Evolutionary conservation across 2,797 vertebrate species (phyloP).

Genomic region (Schizothorax lantsangensis): DNA sequence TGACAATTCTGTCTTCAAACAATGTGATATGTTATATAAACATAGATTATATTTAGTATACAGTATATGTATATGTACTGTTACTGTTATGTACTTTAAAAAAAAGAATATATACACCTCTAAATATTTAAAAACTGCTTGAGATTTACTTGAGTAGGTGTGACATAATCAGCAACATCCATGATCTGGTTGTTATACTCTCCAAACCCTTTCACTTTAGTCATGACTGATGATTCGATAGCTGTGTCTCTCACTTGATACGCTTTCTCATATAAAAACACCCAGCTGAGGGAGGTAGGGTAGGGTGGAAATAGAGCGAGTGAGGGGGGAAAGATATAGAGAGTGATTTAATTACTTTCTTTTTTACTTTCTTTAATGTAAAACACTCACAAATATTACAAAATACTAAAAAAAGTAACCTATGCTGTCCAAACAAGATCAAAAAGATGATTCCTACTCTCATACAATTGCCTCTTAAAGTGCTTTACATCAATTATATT

Average conservation of each 20-base stretch:
- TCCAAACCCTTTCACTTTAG: slow-evolving; percentile 94
- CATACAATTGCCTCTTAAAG: neutral
- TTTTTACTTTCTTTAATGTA: neutral
- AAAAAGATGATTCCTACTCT: neutral
- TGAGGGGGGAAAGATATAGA: neutral
- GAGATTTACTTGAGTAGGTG: slow-evolving; percentile 84
- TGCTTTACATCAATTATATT: neutral
- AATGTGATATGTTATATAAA: neutral
- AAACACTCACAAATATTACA: neutral
- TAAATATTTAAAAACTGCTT: neutral
- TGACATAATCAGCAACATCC: slow-evolving; percentile 93
- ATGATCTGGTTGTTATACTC: slow-evolving; percentile 85
- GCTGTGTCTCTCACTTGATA: slow-evolving; percentile 91
- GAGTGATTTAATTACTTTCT: neutral
- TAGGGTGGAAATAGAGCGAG: neutral
- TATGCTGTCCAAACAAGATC: neutral
- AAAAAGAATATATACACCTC: neutral
- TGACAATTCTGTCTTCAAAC: neutral
- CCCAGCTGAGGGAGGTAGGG: slow-evolving; percentile 79
- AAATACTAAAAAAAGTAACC: neutral
- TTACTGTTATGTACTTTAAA: too few relatives aligned
- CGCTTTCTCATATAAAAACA: slow-evolving; percentile 93
- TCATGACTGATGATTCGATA: slow-evolving; percentile 93
- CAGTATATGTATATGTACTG: too few relatives aligned
- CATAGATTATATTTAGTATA: neutral